Evolutionary conservation across 2,888 invertebrate genomes (phyloP).

Genomic region (Coronaproctus castanopsis): DNA sequence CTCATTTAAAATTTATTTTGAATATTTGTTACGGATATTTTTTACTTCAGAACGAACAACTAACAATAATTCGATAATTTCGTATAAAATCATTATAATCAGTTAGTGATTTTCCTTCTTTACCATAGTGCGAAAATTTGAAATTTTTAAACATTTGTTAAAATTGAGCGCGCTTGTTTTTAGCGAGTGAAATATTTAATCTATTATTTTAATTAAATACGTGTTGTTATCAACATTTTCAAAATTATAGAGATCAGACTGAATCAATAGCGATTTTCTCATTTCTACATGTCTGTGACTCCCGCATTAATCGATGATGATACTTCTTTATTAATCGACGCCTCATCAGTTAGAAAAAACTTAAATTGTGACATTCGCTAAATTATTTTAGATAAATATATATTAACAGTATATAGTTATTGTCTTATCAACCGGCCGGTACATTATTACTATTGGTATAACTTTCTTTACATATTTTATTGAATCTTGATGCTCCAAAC

Average conservation of each 20-base stretch:
- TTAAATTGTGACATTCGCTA: constrained; percentile 4
- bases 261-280: constrained; percentile 5
- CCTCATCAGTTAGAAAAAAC: constrained; percentile 5
- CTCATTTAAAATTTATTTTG: constrained; percentile 7
- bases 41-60: constrained; percentile 6
- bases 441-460: constrained; percentile 7
- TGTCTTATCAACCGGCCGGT: background rate
- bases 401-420: constrained; percentile 2
- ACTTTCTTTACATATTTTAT: too few relatives aligned
- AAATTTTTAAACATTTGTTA: constrained; percentile 9
- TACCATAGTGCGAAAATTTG: constrained; percentile 7
- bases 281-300: constrained; percentile 4
- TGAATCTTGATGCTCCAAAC: too few relatives aligned
- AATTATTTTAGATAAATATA: constrained; percentile 7
- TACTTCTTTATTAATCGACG: constrained; percentile 3
- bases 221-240: constrained; percentile 7
- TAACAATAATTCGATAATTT: constrained; percentile 4
- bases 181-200: background rate
- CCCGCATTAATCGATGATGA: constrained; percentile 1
- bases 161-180: constrained; percentile 6
- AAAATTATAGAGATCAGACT: constrained; percentile 8
- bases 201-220: constrained; percentile 2
- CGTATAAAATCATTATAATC: constrained; percentile 9
- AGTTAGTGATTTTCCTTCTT: constrained; percentile 7
- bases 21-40: constrained; percentile 6